Evolutionary conservation across 2,888 invertebrate species (phyloP), one percentile per base, ranked within the genome.

Genomic region (Formica aserva): DNA sequence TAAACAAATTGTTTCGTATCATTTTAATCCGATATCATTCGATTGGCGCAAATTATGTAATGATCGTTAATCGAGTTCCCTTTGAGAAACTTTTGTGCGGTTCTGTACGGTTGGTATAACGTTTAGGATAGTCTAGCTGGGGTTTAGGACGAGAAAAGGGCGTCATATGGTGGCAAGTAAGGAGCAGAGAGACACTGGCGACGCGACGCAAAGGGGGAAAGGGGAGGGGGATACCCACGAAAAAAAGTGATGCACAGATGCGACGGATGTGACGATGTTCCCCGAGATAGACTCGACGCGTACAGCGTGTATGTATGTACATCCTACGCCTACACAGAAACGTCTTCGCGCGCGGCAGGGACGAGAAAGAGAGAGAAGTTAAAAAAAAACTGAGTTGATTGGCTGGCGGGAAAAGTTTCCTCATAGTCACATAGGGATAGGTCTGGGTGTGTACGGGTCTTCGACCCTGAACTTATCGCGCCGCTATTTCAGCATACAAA

Each of bases 231-330:
- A 74, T 62, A 84, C 45, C 55, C 74, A 52, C 52, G 75, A 82
- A 83, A 86, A 90, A 89, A 89, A 86, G 89, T 89, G 92, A 92
- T 93, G 93, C 93, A 93, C 94, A 94, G 93, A 94, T 94, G 94
- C 92, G 92, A 92, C 93, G 93, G 94, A 94, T 94, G 93, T 92
- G 92, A 92, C 90, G 92, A 88, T 81, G 87, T 81, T 87, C 86
- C 83, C 52, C 35, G 45, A 82, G 32, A 88, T 85, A 86, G 82
- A 88, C 89, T 90, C 67, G 22, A 63, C 22, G 26, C 48, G 48
- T 75, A 18, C 38, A 63, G 57, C 35, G 38, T 80, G 18, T 65
- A 57, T 22, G 8, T 60, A 48, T 32, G 62, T 26, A 35, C 15
- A 77, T 18, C 15, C 15, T n/a, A 71, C 0, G 6, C 32, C 63